Evolutionary conservation across 2,113 vertebrate species (phyloP), one percentile per base, ranked within the genome.

Genomic region (Ammodytes marinus): DNA sequence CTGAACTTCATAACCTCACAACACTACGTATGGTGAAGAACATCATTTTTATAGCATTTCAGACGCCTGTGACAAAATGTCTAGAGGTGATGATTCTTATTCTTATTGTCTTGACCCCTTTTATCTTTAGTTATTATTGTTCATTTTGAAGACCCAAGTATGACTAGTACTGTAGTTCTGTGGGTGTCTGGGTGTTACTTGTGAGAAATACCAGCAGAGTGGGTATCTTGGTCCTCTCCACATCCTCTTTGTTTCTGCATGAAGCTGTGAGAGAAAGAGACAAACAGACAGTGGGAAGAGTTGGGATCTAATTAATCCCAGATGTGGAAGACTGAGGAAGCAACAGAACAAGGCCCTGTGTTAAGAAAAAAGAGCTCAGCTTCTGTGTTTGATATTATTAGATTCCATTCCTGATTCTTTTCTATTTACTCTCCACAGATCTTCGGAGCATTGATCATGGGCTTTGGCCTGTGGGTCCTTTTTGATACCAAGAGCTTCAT

Each of bases 391-490:
- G 46, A 17, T 5, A 69, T 27, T 47, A 39, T 60, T 11, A 42
- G 8, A 58, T 53, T n/a, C 46, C 27, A n/a, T 52, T 7, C 9
- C 61, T 89, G 57, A 86, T 69, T 84, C 67, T 39, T 50, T 40
- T 74, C 15, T 75, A 0, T 84, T 53, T 88, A 46, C 11, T 35
- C 17, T 80, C 60, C 45, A 27, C 80, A 99, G 98, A 91, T 99
- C 86, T 96, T 98, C 57, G 98, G 98, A 0, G 96, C 95, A 0
- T 89, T 99, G 85, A 97, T 99, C 87, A 95, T 99, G 92, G 97
- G 97, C 69, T 98, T 97, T 69, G 98, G 98, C 60, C 91, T 99
- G 55, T 99, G 98, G 98, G 95, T 99, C 77, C 95, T 98, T 78
- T 95, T 97, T 0, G 98, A 99, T 94, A 97, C 93, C 91, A 96